A percentile compares a stretch with the other conserved stretches of the same genome.
Evolutionary conservation across 1,140 invertebrate genomes (phyloP).

Genomic region (Augochlora pura): DNA sequence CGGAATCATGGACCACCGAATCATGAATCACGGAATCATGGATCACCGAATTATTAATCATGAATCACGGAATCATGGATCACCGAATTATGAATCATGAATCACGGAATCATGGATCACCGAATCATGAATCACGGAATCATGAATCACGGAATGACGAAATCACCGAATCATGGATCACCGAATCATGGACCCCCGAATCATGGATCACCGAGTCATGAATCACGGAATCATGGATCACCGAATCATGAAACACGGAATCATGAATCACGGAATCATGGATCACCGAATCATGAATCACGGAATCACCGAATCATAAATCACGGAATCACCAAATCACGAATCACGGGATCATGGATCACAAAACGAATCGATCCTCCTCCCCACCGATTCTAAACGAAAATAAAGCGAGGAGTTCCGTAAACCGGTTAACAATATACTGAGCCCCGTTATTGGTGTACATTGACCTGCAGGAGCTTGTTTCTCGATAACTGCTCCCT

Average conservation of each 20-base stretch:
- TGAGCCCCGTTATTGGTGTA: no score
- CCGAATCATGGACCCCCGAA: neutral
- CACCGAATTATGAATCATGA: no score
- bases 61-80: no score
- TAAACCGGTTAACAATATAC: no score
- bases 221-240: neutral
- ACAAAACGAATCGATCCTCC: no score
- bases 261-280: neutral
- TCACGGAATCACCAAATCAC: neutral
- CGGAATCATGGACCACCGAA: neutral
- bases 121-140: neutral
- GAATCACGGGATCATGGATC: neutral
- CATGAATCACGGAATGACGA: slow-evolving; percentile 4
- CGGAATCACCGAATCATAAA: neutral
- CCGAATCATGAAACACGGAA: neutral
- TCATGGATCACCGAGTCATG: neutral
- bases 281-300: neutral
- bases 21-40: slow-evolving; percentile 2
- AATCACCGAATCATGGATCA: neutral
- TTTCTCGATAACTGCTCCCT: no score
- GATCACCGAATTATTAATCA: no score
- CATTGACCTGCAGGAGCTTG: no score
- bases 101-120: neutral
- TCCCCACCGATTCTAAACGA: no score
- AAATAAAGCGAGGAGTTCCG: no score